These are phyloP conservation scores for Pediacus dermestoides DNA, from an alignment of 2,888 invertebrate species.

Conservation along the genomic window DNA sequence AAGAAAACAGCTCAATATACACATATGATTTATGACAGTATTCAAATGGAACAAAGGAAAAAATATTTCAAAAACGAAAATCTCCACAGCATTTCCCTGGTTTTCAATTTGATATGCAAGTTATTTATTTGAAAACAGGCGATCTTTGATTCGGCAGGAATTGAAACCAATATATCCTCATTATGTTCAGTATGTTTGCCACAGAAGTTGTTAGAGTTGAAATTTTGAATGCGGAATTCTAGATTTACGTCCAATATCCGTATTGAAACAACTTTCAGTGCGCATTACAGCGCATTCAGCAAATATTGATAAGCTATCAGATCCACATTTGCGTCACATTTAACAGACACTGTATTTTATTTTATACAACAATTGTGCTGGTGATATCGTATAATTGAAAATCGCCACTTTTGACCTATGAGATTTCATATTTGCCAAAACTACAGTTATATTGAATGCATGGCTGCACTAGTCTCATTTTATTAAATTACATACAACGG, in stretches of 20 bases:
- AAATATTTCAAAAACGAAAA: no score
- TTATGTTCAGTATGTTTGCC: constrained; percentile 25
- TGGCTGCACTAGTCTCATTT: neutral
- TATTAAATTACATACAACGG: constrained; percentile 1
- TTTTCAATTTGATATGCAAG: constrained; percentile 9
- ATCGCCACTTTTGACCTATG: neutral
- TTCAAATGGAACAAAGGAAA: no score
- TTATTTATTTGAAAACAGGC: constrained; percentile 9
- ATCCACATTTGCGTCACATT: constrained; percentile 34
- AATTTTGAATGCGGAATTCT: constrained; percentile 30
- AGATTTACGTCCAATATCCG: constrained; percentile 38
- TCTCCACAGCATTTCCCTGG: no score
- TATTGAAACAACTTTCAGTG: constrained; percentile 34
- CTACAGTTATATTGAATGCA: neutral
- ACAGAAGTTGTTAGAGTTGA: constrained; percentile 25
- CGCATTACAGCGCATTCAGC: constrained; percentile 30
- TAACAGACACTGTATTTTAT: constrained; percentile 19
- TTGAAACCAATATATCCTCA: constrained; percentile 24
- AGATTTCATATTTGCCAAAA: neutral
- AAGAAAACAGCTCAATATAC: no score
- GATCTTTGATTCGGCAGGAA: constrained; percentile 17
- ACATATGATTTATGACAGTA: no score
- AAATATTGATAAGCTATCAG: constrained; percentile 38
- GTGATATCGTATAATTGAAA: constrained; percentile 1
- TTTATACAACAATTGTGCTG: constrained; percentile 3